A percentile compares a stretch with the other conserved stretches of the same genome.
These are phyloP conservation scores for Psophia crepitans DNA, from an alignment of 2,113 vertebrate species.

Conservation along the genomic window DNA sequence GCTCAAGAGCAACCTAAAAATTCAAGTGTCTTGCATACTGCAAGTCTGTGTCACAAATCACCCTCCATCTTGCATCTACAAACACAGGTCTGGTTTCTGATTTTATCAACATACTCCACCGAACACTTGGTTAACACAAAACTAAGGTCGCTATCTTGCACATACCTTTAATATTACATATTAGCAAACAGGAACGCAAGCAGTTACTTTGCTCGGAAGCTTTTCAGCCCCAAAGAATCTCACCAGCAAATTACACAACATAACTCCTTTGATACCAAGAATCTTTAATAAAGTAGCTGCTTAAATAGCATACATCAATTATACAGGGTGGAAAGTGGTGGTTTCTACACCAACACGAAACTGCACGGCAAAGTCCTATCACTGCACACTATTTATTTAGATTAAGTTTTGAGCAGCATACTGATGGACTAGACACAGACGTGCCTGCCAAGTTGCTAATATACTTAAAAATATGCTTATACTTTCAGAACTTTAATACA, in stretches of 20 bases:
- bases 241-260: background rate
- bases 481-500: background rate
- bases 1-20: background rate
- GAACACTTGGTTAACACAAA: background rate
- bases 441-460: background rate
- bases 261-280: background rate
- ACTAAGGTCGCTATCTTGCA: background rate
- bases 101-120: background rate
- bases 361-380: background rate
- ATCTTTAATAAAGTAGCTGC: background rate
- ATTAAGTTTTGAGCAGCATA: background rate
- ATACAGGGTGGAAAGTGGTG: accelerated
- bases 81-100: background rate
- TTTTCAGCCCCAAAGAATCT: background rate
- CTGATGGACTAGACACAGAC: background rate
- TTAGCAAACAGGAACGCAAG: background rate
- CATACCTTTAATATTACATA: accelerated
- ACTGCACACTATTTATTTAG: background rate
- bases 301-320: background rate
- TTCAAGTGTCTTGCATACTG: background rate
- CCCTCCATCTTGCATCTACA: background rate
- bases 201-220: background rate
- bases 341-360: background rate
- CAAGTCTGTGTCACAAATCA: background rate
- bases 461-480: background rate